Evolutionary conservation across 2,888 invertebrate genomes (phyloP), one percentile per base, ranked within the genome.

Genomic region (Apeira syringaria): DNA sequence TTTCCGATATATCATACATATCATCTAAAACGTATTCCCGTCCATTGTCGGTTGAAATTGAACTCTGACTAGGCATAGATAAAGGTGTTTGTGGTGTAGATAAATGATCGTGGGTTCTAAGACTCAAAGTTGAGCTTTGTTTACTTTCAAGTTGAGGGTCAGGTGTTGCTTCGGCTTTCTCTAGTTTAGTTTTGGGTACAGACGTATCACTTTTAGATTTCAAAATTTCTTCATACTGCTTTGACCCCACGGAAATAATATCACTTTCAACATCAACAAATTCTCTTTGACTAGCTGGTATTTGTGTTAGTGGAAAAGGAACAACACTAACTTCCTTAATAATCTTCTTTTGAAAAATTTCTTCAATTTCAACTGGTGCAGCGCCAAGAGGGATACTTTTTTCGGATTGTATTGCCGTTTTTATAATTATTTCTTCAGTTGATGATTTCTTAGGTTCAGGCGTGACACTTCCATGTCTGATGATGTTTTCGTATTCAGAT

Each of bases 1-100:
- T 91, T 76, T 92, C 92, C 25, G 88, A 91, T 59, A 91, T 91
- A 47, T 90, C 90, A 46, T 91, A 91, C 64, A 91, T 87, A 42
- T 92, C 92, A 59, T 92, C 92, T 50, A 93, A 68, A 32, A 92
- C 87, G 55, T 93, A 92, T 74, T 93, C 93, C 53, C 90, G 79
- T 6, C 93, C 93, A 68, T 93, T 92, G 56, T 93, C 92, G 10
- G 92, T 92, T 38, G 93, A 92, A 47, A 93, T 86, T 3, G 93
- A 93, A 62, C 92, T 92, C 70, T 92, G 92, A 61, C 93, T 93
- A 0, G 93, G 93, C 26, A 88, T 90, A 9, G 93, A 93, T 43
- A 91, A 85, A 17, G 93, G 93, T 17, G 92, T 92, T 53, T 92
- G 92, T 2, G 92, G 92, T 1, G 92, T 91, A 5, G 91, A 90